These are phyloP conservation scores for Drosophila heteroneura DNA, from an alignment of 2,888 invertebrate species.

Conservation along the genomic window DNA sequence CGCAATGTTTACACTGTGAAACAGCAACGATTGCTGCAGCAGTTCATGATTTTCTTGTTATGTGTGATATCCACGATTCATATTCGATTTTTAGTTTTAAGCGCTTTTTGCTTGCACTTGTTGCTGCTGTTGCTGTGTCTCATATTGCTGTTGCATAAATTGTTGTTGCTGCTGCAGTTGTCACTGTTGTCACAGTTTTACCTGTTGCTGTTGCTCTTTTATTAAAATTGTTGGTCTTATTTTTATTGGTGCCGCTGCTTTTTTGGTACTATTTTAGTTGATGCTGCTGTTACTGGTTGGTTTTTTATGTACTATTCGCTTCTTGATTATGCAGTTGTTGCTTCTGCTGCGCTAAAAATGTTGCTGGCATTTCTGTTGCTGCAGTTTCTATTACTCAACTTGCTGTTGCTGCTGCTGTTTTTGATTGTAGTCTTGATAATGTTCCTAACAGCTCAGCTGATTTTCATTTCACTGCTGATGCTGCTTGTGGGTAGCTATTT, in stretches of 20 bases:
- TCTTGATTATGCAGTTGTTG: background rate
- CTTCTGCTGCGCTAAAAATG: background rate
- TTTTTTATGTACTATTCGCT: background rate
- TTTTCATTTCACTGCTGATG: background rate
- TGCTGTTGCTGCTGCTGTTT: background rate
- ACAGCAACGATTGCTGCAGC: constrained; percentile 18
- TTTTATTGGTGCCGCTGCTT: background rate
- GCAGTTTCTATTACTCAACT: background rate
- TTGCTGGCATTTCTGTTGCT: constrained; percentile 4
- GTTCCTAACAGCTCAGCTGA: background rate
- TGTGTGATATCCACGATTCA: background rate
- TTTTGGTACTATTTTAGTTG: background rate
- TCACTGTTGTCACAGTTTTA: background rate
- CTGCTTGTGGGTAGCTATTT: background rate
- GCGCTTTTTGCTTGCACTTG: background rate
- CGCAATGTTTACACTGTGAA: constrained; percentile 57
- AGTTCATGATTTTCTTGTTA: background rate
- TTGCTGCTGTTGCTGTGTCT: background rate
- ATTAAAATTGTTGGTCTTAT: background rate
- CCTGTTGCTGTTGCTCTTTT: background rate
- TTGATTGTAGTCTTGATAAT: background rate
- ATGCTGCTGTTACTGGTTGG: background rate
- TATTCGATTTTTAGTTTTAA: background rate
- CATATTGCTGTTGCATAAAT: background rate
- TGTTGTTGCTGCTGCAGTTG: background rate